Base-by-base conservation (phyloP, 2,888 invertebrate genomes). In the Plagiodera versicolora region DNA sequence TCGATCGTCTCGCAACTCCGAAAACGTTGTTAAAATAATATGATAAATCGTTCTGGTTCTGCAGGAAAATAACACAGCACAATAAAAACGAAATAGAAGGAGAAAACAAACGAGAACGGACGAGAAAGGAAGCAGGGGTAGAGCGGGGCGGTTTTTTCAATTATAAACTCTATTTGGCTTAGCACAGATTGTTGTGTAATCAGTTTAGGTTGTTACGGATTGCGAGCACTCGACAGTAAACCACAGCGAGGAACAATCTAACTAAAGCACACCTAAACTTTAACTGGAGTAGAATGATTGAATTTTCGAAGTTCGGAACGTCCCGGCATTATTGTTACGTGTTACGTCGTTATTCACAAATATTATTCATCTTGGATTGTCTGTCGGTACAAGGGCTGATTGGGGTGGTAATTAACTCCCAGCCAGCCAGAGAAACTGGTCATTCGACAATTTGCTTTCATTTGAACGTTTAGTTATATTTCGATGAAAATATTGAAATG, bases 151-250 rank as follows among this genome's bases (percentile, higher is more conserved):
- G 79, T 80, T 81, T 81, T 81, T 81, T 81, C 80, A 81, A 81
- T 81, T 81, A 81, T 80, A 80, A 81, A 81, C 80, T 81, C 81
- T 80, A 81, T 81, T 81, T 81, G 80, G 80, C 80, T 81, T 81
- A 80, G 79, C 79, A 79, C 80, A 80, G 80, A 80, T 80, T 80
- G 80, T 80, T 80, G 79, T 79, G 80, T 80, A 80, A 80, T 80
- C 80, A 80, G 80, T 80, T 80, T 80, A 80, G 77, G 77, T 79
- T 75, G 79, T 80, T 80, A 80, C 77, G 77, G 78, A 74, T 76
- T 77, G 80, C 75, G 78, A 75, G 78, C 80, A 80, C 74, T 79
- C 79, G 77, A 80, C 80, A 79, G 79, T 80, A 77, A 80, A 79
- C 77, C 77, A 77, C 78, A 77, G 76, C 78, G 77, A 76, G 77